Conservation (phyloP, 2,888 invertebrate genomes). For the Chaetogeoica ovagalla region DNA sequence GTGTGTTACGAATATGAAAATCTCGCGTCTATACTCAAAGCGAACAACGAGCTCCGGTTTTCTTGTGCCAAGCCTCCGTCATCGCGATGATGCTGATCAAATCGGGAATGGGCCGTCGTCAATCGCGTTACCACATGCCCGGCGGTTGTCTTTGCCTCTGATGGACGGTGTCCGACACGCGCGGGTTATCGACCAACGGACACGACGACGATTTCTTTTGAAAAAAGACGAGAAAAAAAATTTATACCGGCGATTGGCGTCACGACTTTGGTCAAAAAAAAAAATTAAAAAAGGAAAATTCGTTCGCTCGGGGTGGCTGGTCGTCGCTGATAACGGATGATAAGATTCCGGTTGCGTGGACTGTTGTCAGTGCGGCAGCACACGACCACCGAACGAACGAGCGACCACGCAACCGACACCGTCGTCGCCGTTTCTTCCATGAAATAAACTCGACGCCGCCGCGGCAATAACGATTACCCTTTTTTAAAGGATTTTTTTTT, state of each 20-base stretch:
- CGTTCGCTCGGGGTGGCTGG: slow-evolving; percentile 5
- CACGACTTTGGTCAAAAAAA: too few relatives aligned
- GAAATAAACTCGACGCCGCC: background rate
- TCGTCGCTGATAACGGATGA: slow-evolving; percentile 40
- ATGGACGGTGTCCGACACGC: too few relatives aligned
- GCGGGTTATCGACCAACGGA: too few relatives aligned
- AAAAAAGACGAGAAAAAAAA: too few relatives aligned
- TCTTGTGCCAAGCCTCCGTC: slow-evolving; percentile 6
- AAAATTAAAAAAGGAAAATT: too few relatives aligned
- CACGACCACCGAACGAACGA: slow-evolving; percentile 11
- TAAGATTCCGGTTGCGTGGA: slow-evolving; percentile 52
- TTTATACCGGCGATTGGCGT: too few relatives aligned
- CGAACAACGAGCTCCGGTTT: background rate
- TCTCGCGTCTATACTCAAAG: background rate
- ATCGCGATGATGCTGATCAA: background rate
- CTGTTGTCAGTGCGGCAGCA: slow-evolving; percentile 20
- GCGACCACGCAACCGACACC: background rate
- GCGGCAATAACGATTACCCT: slow-evolving; percentile 3
- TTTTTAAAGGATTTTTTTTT: too few relatives aligned
- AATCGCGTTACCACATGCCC: too few relatives aligned
- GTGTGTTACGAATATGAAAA: too few relatives aligned
- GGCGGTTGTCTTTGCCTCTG: too few relatives aligned
- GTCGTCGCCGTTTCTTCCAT: slow-evolving; percentile 1
- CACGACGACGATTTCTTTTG: too few relatives aligned
- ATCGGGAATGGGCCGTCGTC: background rate